Conservation (phyloP, 2,888 invertebrate genomes). For the Dolomedes plantarius region DNA sequence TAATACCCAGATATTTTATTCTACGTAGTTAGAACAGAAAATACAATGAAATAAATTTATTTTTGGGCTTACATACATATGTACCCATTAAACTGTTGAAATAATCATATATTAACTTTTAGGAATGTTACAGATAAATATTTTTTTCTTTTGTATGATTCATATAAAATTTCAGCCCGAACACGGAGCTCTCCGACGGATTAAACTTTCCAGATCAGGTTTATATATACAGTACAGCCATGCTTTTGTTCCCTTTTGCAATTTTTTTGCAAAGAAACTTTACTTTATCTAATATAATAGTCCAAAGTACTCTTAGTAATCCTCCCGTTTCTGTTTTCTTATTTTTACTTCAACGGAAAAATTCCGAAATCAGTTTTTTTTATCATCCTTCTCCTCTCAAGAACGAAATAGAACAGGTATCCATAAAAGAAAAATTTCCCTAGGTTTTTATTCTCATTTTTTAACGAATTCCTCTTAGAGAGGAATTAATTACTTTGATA, state of each 20-base stretch:
- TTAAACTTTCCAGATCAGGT: not conserved
- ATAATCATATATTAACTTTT: too few species aligned
- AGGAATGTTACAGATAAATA: too few species aligned
- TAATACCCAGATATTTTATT: too few species aligned
- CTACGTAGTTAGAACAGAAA: too few species aligned
- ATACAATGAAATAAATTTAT: too few species aligned
- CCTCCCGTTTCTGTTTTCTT: not conserved
- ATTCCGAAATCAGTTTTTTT: not conserved
- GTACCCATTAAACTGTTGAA: too few species aligned
- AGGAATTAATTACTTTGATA: conserved; percentile 60
- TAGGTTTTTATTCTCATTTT: conserved; percentile 14
- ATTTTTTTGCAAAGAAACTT: not conserved
- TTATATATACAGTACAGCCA: not conserved
- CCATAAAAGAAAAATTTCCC: not conserved
- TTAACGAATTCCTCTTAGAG: conserved; percentile 1
- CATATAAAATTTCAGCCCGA: not conserved
- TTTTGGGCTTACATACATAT: too few species aligned
- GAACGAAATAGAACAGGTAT: conserved; percentile 15
- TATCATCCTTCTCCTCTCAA: not conserved
- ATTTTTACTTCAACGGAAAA: conserved; percentile 4
- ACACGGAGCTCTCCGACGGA: not conserved
- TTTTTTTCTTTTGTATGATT: too few species aligned
- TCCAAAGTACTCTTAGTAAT: conserved; percentile 1
- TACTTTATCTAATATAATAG: conserved; percentile 1
- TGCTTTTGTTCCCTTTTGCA: not conserved